Percentiles rank a stretch among this genome's conserved stretches.
Conservation (phyloP, 2,797 vertebrate genomes). For the Labeo calbasu region DNA sequence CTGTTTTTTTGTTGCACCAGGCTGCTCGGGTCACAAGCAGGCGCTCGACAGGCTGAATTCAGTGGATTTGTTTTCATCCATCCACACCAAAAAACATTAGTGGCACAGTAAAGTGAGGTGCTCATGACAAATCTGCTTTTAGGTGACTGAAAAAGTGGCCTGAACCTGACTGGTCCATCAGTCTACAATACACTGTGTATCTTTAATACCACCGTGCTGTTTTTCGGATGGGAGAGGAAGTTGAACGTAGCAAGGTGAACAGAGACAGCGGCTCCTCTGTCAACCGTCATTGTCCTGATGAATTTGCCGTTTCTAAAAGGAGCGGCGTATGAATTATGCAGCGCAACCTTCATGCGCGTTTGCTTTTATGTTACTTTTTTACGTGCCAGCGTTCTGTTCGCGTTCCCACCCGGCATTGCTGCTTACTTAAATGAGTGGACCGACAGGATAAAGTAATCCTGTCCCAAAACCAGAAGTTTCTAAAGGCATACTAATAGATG, state of each 20-base stretch:
- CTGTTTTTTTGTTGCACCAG: background rate
- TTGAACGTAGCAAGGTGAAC: constrained; percentile 60
- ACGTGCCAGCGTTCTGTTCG: background rate
- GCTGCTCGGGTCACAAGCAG: background rate
- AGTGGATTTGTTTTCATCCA: background rate
- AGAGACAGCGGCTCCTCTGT: constrained; percentile 63
- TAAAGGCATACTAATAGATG: constrained; percentile 24
- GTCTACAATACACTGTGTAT: constrained; percentile 36
- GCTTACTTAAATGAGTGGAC: constrained; percentile 27
- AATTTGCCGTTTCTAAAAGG: constrained; percentile 84
- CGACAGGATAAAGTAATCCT: constrained; percentile 13
- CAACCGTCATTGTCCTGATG: constrained; percentile 79
- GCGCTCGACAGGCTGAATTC: background rate
- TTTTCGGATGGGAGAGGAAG: constrained; percentile 38
- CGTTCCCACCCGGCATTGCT: constrained; percentile 26
- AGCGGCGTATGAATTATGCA: constrained; percentile 85
- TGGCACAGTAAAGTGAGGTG: constrained; percentile 26
- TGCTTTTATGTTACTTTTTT: constrained; percentile 50
- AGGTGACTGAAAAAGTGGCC: constrained; percentile 53
- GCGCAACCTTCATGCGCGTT: constrained; percentile 73
- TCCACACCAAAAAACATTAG: constrained; percentile 30
- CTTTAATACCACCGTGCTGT: constrained; percentile 20
- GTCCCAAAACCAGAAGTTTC: constrained; percentile 27
- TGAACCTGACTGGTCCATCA: constrained; percentile 2
- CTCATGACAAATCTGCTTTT: constrained; percentile 33